phyloP scores from a whole-genome alignment of 2,797 vertebrate genomes.

The Tinamus major region DNA sequence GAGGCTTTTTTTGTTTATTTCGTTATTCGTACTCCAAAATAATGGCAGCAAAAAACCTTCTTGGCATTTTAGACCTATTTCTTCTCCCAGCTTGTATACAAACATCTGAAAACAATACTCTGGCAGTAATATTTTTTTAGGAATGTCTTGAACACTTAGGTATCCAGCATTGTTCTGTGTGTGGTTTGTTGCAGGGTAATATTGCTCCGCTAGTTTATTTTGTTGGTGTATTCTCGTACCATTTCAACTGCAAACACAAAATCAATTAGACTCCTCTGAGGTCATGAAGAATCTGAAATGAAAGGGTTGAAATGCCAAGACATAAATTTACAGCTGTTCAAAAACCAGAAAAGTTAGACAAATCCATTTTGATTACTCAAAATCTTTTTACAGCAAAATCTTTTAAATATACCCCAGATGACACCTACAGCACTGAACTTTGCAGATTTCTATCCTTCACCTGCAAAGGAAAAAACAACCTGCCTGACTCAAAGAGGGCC shows the following conservation, averaged over 20 bases:
- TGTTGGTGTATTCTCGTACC: conserved; percentile 4
- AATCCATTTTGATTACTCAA: not conserved
- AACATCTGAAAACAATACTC: conserved; percentile 15
- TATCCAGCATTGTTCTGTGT: conserved; percentile 18
- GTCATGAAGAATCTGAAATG: not conserved
- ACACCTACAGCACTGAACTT: not conserved
- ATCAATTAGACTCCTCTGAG: not conserved
- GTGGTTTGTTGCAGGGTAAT: conserved; percentile 18
- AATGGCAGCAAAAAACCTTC: not conserved
- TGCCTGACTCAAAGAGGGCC: not conserved
- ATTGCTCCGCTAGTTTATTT: not conserved
- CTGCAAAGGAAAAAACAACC: not conserved
- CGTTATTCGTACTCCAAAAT: conserved; percentile 16
- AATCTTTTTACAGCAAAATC: not conserved
- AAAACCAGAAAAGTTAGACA: not conserved
- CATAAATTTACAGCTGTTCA: not conserved
- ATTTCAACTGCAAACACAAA: not conserved
- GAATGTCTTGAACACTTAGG: not conserved
- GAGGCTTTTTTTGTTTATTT: not conserved
- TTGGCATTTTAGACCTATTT: conserved; percentile 27
- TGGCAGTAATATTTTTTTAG: conserved; percentile 2
- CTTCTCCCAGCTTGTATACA: not conserved
- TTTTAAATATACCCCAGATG: not conserved
- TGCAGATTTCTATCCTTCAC: not conserved
- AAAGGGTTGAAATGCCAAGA: not conserved